Base-by-base conservation (phyloP, 37 sponge, comb jelly and placozoan species). In the Axinella damicornis region DNA sequence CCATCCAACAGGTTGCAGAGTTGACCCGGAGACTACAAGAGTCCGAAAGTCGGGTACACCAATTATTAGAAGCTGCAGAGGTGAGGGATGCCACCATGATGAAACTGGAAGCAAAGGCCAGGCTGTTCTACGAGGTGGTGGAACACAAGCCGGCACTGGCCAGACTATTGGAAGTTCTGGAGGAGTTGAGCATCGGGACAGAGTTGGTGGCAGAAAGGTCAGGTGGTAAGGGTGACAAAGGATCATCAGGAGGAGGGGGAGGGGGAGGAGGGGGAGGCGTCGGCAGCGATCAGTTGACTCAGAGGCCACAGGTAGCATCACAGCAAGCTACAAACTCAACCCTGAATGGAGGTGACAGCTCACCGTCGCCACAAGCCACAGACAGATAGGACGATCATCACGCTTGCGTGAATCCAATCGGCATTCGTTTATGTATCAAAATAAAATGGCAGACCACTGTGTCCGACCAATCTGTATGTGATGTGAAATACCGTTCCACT, bases 41-140 rank as follows among this genome's bases (percentile, higher is more conserved):
- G 22, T 79, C 80, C 2, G 83, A 88, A 53, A 36, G 32, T 27
- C 90, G 39, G 1, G 79, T 89, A 20, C 72, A 83, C 12, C 39
- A n/a, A 6, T 64, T 89, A 20, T 67, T 89, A 2, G 64, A 54
- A 27, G 61, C 84, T 22, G 90, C 90, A 0, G 65, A 79, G 24
- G 90, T 83, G 74, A 70, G 79, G 53, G 90, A 89, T 71, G 32
- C 25, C 13, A 56, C 78, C 33, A 73, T 83, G 5, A 13, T 61
- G 57, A 83, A 65, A n/a, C 39, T 89, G 64, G 90, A 89, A 40
- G 54, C 21, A 54, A 89, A 89, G 36, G 77, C 90, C 28, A 37
- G 90, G 20, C 79, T 89, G 60, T 89, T 89, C 53, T 83, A 89
- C 35, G 90, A 89, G 54, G 84, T 73, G 24, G 84, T 83, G 53